Evolutionary conservation across 2,888 invertebrate species (phyloP).

Genomic region (Stenchaetothrips biformis): DNA sequence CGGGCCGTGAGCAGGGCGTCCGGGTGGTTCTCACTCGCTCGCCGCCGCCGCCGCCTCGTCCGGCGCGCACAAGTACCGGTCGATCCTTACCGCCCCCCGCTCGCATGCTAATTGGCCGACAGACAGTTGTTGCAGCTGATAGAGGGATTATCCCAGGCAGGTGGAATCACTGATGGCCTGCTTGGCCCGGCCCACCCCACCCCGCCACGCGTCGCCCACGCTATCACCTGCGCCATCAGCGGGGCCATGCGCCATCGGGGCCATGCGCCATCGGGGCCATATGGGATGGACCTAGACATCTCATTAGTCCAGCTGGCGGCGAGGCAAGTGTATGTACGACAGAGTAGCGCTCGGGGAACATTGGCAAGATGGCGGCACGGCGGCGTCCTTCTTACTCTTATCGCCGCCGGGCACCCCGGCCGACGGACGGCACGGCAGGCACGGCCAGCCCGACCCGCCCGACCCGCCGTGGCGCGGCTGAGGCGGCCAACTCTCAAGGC

Average conservation of each 20-base stretch:
- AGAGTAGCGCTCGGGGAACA: too few relatives aligned
- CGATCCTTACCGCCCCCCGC: neutral
- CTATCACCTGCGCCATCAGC: constrained; percentile 8
- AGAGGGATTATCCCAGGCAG: constrained; percentile 7
- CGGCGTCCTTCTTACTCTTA: constrained; percentile 32
- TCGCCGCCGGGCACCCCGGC: constrained; percentile 50
- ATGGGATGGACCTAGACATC: too few relatives aligned
- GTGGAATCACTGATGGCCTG: constrained; percentile 2
- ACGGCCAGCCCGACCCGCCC: constrained; percentile 21
- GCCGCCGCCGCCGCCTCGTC: too few relatives aligned
- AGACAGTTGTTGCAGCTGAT: constrained; percentile 13
- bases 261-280: too few relatives aligned
- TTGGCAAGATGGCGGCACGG: too few relatives aligned
- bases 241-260: neutral
- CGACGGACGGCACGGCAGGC: constrained; percentile 36
- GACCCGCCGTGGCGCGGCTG: constrained; percentile 37
- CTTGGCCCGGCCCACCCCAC: neutral
- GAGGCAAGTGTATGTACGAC: too few relatives aligned
- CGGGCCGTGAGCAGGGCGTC: too few relatives aligned
- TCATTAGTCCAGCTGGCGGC: too few relatives aligned
- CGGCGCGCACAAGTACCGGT: neutral
- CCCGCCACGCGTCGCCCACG: neutral
- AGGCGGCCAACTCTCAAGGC: constrained; percentile 28
- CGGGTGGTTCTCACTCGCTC: too few relatives aligned
- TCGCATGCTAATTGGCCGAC: neutral